phyloP scores from a whole-genome alignment of 2,888 invertebrate species.

The Ectemnius continuus region DNA sequence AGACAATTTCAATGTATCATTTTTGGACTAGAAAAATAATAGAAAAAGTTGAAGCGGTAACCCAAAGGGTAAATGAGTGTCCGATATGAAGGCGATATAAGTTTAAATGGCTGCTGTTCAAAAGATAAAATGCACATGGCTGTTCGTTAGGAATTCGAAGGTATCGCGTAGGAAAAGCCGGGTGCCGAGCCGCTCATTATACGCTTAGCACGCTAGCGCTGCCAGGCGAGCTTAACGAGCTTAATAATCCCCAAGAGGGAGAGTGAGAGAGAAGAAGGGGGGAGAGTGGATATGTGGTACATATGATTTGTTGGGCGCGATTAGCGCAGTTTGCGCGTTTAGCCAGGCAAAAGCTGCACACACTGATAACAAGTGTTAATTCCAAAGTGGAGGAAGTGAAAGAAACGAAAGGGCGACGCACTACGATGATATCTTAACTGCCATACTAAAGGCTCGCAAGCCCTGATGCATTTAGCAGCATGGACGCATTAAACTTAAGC shows the following conservation, averaged over 20 bases:
- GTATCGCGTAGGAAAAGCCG: too few species aligned
- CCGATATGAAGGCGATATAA: too few species aligned
- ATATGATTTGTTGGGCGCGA: neutral
- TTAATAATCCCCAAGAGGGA: slow-evolving; percentile 10
- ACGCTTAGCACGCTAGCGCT: too few species aligned
- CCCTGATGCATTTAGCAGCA: neutral
- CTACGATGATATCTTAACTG: slow-evolving; percentile 11
- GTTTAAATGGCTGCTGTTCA: too few species aligned
- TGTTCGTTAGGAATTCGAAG: too few species aligned
- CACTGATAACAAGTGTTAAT: slow-evolving; percentile 33
- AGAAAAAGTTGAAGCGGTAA: too few species aligned
- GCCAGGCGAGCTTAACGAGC: slow-evolving; percentile 13
- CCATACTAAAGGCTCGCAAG: neutral
- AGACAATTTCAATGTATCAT: too few species aligned
- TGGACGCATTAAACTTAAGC: slow-evolving; percentile 13
- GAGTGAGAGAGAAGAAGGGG: too few species aligned
- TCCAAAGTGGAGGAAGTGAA: slow-evolving; percentile 29
- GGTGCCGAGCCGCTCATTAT: too few species aligned
- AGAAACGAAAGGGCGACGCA: slow-evolving; percentile 4
- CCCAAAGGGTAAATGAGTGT: too few species aligned
- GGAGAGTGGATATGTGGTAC: neutral
- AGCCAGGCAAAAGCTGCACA: slow-evolving; percentile 38
- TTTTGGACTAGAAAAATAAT: too few species aligned
- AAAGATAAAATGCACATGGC: too few species aligned
- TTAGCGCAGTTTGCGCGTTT: slow-evolving; percentile 29